Conservation (phyloP, 2,113 vertebrate species). For the Thamnophis sirtalis region DNA sequence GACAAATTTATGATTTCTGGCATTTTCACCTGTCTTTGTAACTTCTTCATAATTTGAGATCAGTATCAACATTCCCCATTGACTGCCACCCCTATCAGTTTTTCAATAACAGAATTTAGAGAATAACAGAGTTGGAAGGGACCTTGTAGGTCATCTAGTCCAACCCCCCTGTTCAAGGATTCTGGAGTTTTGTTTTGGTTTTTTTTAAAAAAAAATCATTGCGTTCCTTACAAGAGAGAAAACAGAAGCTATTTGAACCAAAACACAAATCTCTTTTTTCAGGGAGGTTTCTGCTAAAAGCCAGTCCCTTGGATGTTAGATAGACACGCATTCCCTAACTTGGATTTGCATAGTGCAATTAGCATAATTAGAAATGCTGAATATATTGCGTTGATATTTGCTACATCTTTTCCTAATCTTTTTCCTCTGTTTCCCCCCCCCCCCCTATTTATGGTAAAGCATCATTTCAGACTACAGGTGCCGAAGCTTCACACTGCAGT, state of each 20-base stretch:
- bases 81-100: background rate
- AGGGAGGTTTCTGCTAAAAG: background rate
- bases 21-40: background rate
- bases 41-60: background rate
- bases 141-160: no score
- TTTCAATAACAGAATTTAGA: background rate
- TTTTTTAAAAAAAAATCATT: background rate
- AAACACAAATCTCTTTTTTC: background rate
- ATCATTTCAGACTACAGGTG: background rate
- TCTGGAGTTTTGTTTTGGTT: no score
- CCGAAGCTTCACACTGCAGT: background rate
- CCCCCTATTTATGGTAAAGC: background rate
- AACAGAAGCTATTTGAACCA: background rate
- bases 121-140: no score
- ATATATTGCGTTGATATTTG: background rate
- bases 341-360: background rate
- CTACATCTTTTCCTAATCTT: rapidly evolving
- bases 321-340: background rate
- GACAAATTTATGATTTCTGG: background rate
- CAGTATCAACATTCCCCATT: background rate
- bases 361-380: background rate
- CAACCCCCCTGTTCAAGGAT: no score
- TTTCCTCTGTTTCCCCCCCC: background rate
- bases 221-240: no score
- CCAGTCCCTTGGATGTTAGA: background rate